These are phyloP conservation scores for Pseudopleuronectes americanus DNA, from an alignment of 2,797 vertebrate genomes.

Conservation along the genomic window DNA sequence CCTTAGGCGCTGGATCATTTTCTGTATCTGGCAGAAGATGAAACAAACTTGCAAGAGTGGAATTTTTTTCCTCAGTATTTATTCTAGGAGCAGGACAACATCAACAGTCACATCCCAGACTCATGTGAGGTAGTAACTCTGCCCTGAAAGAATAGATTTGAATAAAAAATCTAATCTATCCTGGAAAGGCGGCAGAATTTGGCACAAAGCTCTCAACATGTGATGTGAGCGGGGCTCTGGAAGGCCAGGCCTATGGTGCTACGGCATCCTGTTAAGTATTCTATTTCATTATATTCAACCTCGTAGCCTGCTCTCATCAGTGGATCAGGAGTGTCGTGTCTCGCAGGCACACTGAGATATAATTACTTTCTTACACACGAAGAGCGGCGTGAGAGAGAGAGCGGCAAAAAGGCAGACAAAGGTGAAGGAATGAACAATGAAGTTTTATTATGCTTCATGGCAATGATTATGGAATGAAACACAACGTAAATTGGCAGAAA, in stretches of 20 bases:
- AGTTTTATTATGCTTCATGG: slow-evolving; percentile 78
- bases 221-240: slow-evolving; percentile 34
- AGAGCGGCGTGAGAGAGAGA: slow-evolving; percentile 44
- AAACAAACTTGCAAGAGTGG: slow-evolving; percentile 16
- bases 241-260: slow-evolving; percentile 43
- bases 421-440: slow-evolving; percentile 69
- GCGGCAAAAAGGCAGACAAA: slow-evolving; percentile 48
- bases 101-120: neutral
- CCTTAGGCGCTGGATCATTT: slow-evolving; percentile 16
- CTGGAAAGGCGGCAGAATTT: neutral
- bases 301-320: slow-evolving; percentile 76
- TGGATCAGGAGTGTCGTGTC: slow-evolving; percentile 69
- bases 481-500: slow-evolving; percentile 73
- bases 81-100: slow-evolving; percentile 20
- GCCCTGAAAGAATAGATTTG: slow-evolving; percentile 4
- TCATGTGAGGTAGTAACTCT: slow-evolving; percentile 21
- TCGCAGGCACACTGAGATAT: slow-evolving; percentile 71
- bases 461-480: slow-evolving; percentile 75
- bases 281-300: slow-evolving; percentile 76
- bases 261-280: slow-evolving; percentile 64
- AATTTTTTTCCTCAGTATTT: neutral
- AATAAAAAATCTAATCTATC: neutral
- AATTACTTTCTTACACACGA: slow-evolving; percentile 74
- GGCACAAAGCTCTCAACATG: slow-evolving; percentile 25
- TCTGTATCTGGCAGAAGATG: slow-evolving; percentile 3